Evolutionary conservation across 2,113 vertebrate species (phyloP), one percentile per base, ranked within the genome.

Genomic region (Petrocephalus zakoni): DNA sequence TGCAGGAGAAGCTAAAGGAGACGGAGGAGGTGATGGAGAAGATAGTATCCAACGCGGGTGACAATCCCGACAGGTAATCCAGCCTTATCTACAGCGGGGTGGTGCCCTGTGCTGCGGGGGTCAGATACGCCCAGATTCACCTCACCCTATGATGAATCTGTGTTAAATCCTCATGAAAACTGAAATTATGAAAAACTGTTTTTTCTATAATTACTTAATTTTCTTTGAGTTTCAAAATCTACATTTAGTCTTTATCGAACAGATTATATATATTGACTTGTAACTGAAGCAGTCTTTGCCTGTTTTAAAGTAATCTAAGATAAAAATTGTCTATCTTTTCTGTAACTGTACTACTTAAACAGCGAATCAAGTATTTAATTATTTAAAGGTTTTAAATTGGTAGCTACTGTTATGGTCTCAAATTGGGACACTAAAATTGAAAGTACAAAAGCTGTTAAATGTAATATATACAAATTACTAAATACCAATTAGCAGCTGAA

Each of bases 21-120:
- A 99, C 98, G 0, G 98, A 99, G 93, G 93, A 96, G 93, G 97
- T 97, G 89, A 99, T 99, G 97, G 97, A 99, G 96, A 97, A 96
- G 89, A 95, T 99, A 11, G 97, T 99, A 88, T 97, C 94, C 87
- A 95, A 94, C 85, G 96, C 96, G 83, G 96, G 96, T 86, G 95
- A 95, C 91, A 93, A 95, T 89, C 94, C 94, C 68, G 95, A 96
- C 90, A 97, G 96, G 97, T 99, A 92, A 55, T 91, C 87, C 15
- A 46, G 42, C 75, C 22, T 55, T 86, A 87, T 82, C 75, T 34
- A 21, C 85, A 2, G 42, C 47, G 85, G 25, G 58, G 82, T 29
- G 21, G 5, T 2, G 8, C 5, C 10, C 17, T 9, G 11, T 9
- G 1, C 64, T 64, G 42, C 55, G 84, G 87, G 42, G 68, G 78